Conservation (phyloP, 2,113 vertebrate species). For the Psilopogon haemacephalus region DNA sequence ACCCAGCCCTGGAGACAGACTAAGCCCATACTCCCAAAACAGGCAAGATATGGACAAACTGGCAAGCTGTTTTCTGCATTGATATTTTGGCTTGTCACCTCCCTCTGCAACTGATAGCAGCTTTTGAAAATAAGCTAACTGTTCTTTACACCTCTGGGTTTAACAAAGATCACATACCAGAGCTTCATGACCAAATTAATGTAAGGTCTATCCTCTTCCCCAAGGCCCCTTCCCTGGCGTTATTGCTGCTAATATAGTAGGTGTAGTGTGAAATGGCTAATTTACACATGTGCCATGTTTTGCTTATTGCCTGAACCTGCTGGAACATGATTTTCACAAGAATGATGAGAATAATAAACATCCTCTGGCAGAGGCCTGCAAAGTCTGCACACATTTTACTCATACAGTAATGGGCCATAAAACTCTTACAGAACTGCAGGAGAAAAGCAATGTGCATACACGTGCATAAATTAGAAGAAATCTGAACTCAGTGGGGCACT, state of each 20-base stretch:
- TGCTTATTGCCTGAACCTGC: slow-evolving; percentile 74
- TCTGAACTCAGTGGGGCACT: slow-evolving; percentile 40
- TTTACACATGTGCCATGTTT: slow-evolving; percentile 74
- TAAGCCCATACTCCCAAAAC: not conserved
- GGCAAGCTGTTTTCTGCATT: not conserved
- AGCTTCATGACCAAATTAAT: slow-evolving; percentile 70
- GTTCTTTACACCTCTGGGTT: slow-evolving; percentile 52
- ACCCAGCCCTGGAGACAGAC: slow-evolving; percentile 16
- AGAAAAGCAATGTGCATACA: slow-evolving; percentile 73
- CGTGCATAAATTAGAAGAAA: slow-evolving; percentile 78
- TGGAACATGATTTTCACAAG: slow-evolving; percentile 80
- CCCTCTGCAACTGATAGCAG: not conserved
- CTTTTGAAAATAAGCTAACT: slow-evolving; percentile 45
- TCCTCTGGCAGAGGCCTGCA: slow-evolving; percentile 78
- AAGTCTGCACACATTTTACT: slow-evolving; percentile 80
- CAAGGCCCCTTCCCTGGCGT: slow-evolving; percentile 60
- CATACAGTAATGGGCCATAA: slow-evolving; percentile 79
- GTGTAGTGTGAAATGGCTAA: slow-evolving; percentile 75
- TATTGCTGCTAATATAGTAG: slow-evolving; percentile 74
- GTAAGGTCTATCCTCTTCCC: slow-evolving; percentile 42
- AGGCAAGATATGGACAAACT: not conserved
- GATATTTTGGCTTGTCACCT: slow-evolving; percentile 18
- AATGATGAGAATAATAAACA: slow-evolving; percentile 81
- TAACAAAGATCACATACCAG: slow-evolving; percentile 62
- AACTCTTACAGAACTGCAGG: slow-evolving; percentile 77